A percentile compares a stretch with the other conserved stretches of the same genome.
Conservation (phyloP, 2,888 invertebrate genomes). For the Dendrolimus houi region DNA sequence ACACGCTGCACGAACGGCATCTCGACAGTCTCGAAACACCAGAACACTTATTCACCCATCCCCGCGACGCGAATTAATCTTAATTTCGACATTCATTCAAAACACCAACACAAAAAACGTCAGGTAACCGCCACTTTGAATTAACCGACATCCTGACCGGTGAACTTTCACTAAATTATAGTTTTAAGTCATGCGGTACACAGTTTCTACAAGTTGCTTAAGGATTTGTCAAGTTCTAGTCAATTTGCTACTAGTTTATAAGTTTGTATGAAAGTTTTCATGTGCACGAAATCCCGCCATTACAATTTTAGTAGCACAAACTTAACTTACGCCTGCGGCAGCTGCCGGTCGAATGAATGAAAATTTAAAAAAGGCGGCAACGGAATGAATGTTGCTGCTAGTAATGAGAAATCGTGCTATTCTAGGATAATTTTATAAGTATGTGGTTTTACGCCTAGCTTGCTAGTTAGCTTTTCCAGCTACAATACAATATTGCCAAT, state of each 20-base stretch:
- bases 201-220: conserved; percentile 28
- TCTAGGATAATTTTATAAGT: too few species aligned
- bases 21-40: conserved; percentile 46
- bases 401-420: too few species aligned
- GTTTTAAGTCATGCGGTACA: conserved; percentile 21
- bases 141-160: conserved; percentile 72
- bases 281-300: conserved; percentile 66
- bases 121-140: conserved; percentile 77
- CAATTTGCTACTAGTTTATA: conserved; percentile 35
- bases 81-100: conserved; percentile 70
- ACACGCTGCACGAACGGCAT: conserved; percentile 94
- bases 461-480: too few species aligned
- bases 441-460: too few species aligned
- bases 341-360: conserved; percentile 54
- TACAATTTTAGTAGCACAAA: conserved; percentile 22
- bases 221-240: conserved; percentile 28
- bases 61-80: conserved; percentile 60
- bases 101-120: conserved; percentile 73
- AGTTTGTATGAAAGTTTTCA: conserved; percentile 58
- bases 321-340: conserved; percentile 26
- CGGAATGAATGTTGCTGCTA: conserved; percentile 31
- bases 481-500: too few species aligned
- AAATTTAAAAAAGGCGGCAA: conserved; percentile 29
- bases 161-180: conserved; percentile 53
- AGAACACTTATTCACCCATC: conserved; percentile 65